Base-by-base conservation (phyloP, 2,797 vertebrate species). In the Sarcophilus harrisii region DNA sequence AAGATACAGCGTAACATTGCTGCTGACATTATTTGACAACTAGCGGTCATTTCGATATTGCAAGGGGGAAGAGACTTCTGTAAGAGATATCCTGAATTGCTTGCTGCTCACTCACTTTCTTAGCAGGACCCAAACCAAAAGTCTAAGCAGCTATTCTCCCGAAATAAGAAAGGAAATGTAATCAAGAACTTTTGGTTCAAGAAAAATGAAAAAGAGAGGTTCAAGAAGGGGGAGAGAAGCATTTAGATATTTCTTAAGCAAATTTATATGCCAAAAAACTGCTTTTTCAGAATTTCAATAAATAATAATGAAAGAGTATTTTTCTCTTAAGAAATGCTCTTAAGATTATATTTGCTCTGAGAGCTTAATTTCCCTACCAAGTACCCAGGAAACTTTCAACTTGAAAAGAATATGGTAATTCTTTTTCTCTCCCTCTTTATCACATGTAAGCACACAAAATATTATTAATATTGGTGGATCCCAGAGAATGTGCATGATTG, bases 341-440 rank as follows among this genome's bases (percentile, higher is more conserved):
- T 97, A 58, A 96, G 97, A 93, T 96, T 93, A 4, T 92, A 95
- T 95, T 97, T 90, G 9, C 49, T 95, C 58, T 90, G 5, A 97
- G 5, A 60, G 66, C 57, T 97, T 96, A 96, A 96, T 97, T 97
- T 94, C n/a, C 38, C 92, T 8, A 89, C 59, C 58, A 92, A 21
- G 54, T 95, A 93, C 57, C 93, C 95, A 95, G 91, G 97, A 96
- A 96, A 55, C 1, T 95, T 93, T 52, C 90, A 91, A 92, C 29
- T 0, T 96, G 49, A 96, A 96, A 98, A 95, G 93, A 93, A n/a
- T 91, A 97, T 57, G 12, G n/a, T 90, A 92, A 73, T 98, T 97
- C 97, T 97, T 73, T 62, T 96, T 95, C 91, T 60, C 93, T 96
- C 55, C 58, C 38, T 95, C 93, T 95, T 96, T 93, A 92, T 62